phyloP scores from a whole-genome alignment of 2,888 invertebrate species.

The Polymixis flavicincta region DNA sequence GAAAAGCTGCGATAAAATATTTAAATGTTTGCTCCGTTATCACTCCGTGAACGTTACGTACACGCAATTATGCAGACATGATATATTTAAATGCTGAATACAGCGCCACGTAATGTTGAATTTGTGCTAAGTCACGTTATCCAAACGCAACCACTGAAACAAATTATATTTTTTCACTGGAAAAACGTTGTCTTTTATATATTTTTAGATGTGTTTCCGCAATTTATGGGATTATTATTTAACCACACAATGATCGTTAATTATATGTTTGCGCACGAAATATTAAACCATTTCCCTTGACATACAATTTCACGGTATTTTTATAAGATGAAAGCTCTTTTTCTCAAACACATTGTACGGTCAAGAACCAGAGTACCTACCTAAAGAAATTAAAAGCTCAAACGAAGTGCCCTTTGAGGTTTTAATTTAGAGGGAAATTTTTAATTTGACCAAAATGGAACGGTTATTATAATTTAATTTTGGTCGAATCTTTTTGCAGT shows the following conservation, averaged over 20 bases:
- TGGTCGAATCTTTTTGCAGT: conserved; percentile 35
- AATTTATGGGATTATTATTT: conserved; percentile 44
- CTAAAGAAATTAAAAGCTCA: conserved; percentile 50
- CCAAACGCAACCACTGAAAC: conserved; percentile 36
- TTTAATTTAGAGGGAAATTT: conserved; percentile 48
- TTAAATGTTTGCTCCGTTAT: conserved; percentile 60
- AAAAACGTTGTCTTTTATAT: conserved; percentile 28
- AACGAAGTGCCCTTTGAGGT: conserved; percentile 39
- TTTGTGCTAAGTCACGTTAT: conserved; percentile 59
- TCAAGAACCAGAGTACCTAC: conserved; percentile 41
- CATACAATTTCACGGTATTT: conserved; percentile 31
- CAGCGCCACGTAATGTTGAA: conserved; percentile 44
- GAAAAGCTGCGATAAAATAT: conserved; percentile 57
- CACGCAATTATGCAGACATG: conserved; percentile 63
- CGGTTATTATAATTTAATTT: conserved; percentile 54
- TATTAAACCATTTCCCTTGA: conserved; percentile 29
- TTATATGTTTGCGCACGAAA: conserved; percentile 37
- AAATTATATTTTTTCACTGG: conserved; percentile 43
- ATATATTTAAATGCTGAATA: conserved; percentile 63
- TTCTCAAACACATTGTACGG: conserved; percentile 21
- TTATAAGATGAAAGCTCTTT: conserved; percentile 30
- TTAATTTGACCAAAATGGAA: conserved; percentile 43
- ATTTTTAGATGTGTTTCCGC: conserved; percentile 18
- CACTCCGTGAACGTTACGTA: conserved; percentile 49
- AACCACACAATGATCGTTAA: conserved; percentile 36